These are phyloP conservation scores for Phthorimaea operculella DNA, from an alignment of 1,140 invertebrate genomes.

Conservation along the genomic window DNA sequence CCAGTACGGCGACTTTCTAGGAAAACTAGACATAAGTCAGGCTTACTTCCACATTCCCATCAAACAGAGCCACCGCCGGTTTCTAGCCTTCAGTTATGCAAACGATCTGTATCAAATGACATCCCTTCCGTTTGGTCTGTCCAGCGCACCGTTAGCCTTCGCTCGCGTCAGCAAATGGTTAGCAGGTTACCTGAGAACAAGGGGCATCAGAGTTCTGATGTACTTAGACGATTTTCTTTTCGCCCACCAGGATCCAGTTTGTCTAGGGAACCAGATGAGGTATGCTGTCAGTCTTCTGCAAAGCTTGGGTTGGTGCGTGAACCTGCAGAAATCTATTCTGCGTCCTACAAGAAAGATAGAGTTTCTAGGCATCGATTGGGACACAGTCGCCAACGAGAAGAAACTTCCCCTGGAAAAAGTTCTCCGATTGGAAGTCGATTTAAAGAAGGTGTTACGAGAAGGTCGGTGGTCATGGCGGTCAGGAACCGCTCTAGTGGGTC, in stretches of 20 bases:
- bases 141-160: no score
- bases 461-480: neutral
- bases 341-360: constrained; percentile 10
- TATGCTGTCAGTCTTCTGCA: constrained; percentile 4
- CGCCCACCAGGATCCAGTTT: constrained; percentile 8
- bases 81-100: no score
- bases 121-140: no score
- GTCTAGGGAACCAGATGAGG: constrained; percentile 9
- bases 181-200: no score
- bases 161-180: no score
- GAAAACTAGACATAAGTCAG: no score
- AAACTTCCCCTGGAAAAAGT: constrained; percentile 7
- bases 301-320: constrained; percentile 17
- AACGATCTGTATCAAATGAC: no score
- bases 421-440: neutral
- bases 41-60: no score
- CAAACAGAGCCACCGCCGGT: no score
- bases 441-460: neutral
- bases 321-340: constrained; percentile 15
- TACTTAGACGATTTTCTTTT: constrained; percentile 24
- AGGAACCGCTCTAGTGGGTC: neutral
- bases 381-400: constrained; percentile 11
- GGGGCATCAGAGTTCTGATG: constrained; percentile 20
- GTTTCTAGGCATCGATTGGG: constrained; percentile 17
- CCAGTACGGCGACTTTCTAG: no score